A percentile compares a stretch with the other conserved stretches of the same genome.
These are phyloP conservation scores for Cinclus mexicanus DNA, from an alignment of 2,113 vertebrate species.

Conservation along the genomic window DNA sequence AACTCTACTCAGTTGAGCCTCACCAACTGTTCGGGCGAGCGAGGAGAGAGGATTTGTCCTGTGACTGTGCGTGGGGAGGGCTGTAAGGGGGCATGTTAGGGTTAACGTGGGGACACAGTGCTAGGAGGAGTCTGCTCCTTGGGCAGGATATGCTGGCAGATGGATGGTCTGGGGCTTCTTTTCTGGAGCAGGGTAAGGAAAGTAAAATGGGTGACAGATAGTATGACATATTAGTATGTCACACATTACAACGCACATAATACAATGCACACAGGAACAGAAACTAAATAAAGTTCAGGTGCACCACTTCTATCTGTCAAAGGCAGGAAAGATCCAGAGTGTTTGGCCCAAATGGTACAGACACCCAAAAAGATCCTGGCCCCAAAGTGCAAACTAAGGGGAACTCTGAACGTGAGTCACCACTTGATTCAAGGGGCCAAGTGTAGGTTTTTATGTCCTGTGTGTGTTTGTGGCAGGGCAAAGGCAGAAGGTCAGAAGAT, in stretches of 20 bases:
- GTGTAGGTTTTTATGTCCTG: not conserved
- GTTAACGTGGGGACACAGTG: not conserved
- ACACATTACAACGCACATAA: not conserved
- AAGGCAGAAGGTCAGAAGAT: not conserved
- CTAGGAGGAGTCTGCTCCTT: not conserved
- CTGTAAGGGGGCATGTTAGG: fast-evolving
- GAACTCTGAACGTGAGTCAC: not conserved
- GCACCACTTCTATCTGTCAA: not conserved
- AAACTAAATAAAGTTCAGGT: not conserved
- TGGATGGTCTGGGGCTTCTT: not conserved
- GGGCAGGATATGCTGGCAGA: not conserved
- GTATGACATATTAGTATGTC: too few relatives aligned
- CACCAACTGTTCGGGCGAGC: fast-evolving
- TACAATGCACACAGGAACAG: not conserved
- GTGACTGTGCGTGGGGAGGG: fast-evolving
- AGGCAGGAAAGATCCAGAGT: not conserved
- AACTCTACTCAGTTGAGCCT: fast-evolving
- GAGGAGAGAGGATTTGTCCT: not conserved
- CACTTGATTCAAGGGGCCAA: not conserved
- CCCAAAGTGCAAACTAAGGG: not conserved
- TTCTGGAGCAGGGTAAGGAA: not conserved
- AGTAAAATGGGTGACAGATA: not conserved
- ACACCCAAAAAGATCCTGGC: not conserved
- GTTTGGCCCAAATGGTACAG: not conserved
- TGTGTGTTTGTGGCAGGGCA: not conserved